Percentiles rank a stretch among this genome's conserved stretches.
phyloP scores from a whole-genome alignment of 1,140 invertebrate species.

The Andrena cerasifolii region DNA sequence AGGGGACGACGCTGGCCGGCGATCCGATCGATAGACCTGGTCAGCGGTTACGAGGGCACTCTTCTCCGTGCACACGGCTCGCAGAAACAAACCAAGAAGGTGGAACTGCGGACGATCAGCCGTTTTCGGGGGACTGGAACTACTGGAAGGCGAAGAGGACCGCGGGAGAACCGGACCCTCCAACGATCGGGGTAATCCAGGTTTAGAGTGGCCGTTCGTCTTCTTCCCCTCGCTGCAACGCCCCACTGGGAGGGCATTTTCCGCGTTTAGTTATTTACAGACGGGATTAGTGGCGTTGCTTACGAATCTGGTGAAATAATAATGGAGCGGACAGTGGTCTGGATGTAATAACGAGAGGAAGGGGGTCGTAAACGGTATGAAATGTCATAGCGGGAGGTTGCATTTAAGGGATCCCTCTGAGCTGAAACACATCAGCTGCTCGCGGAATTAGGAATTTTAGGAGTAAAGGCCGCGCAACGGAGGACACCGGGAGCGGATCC shows the following conservation, averaged over 20 bases:
- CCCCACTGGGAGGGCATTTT: neutral
- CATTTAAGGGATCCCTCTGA: too few relatives aligned
- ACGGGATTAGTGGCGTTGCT: neutral
- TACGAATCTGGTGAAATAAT: neutral
- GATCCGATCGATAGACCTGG: slow-evolving; percentile 51
- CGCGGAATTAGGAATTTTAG: too few relatives aligned
- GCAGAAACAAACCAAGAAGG: neutral
- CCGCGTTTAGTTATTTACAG: neutral
- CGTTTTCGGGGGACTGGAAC: neutral
- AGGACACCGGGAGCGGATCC: too few relatives aligned
- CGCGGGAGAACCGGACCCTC: neutral
- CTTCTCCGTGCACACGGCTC: neutral
- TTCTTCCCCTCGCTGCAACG: neutral
- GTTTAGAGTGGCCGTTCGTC: slow-evolving; percentile 7
- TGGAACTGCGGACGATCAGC: neutral
- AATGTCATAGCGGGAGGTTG: too few relatives aligned
- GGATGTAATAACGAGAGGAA: too few relatives aligned
- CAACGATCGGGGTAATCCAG: slow-evolving; percentile 24
- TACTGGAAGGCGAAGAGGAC: too few relatives aligned
- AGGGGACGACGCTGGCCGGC: slow-evolving; percentile 3
- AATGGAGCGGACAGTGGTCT: too few relatives aligned
- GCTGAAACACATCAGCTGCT: too few relatives aligned
- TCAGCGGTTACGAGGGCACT: neutral
- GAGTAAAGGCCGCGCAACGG: too few relatives aligned
- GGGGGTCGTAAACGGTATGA: too few relatives aligned